phyloP scores from a whole-genome alignment of 2,113 vertebrate genomes.

The Chrysemys picta region DNA sequence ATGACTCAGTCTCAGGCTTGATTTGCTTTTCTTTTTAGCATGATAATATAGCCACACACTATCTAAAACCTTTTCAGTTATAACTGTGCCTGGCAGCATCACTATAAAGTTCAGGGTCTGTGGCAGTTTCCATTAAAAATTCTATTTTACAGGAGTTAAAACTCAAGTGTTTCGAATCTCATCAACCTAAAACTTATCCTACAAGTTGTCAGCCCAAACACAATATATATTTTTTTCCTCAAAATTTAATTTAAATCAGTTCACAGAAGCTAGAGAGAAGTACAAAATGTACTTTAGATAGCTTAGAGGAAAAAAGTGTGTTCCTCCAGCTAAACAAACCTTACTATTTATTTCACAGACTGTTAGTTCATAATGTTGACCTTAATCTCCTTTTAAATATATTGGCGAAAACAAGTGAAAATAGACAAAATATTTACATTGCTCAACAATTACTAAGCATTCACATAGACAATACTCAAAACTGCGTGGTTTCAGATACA shows the following conservation, averaged over 20 bases:
- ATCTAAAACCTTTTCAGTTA: neutral
- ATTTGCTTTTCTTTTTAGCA: slow-evolving; percentile 12
- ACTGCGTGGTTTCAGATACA: neutral
- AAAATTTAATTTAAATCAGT: slow-evolving; percentile 28
- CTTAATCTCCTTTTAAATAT: slow-evolving; percentile 15
- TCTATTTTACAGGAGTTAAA: slow-evolving; percentile 44
- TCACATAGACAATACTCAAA: neutral
- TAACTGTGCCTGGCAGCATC: neutral
- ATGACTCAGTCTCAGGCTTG: neutral
- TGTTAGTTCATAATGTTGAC: neutral
- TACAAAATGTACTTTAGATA: slow-evolving; percentile 41
- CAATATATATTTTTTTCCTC: slow-evolving; percentile 32
- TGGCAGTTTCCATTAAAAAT: slow-evolving; percentile 14
- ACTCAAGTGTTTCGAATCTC: neutral
- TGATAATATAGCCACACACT: neutral
- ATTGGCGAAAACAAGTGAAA: neutral
- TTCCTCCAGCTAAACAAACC: slow-evolving; percentile 29
- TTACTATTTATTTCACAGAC: neutral
- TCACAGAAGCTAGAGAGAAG: slow-evolving; percentile 1
- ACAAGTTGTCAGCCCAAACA: slow-evolving; percentile 42
- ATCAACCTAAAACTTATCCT: slow-evolving; percentile 44
- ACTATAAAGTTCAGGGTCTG: neutral
- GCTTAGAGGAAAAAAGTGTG: neutral
- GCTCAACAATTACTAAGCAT: neutral
- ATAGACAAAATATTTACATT: neutral